Evolutionary conservation across 2,888 invertebrate genomes (phyloP).

Genomic region (Drosophila fulvimacula): DNA sequence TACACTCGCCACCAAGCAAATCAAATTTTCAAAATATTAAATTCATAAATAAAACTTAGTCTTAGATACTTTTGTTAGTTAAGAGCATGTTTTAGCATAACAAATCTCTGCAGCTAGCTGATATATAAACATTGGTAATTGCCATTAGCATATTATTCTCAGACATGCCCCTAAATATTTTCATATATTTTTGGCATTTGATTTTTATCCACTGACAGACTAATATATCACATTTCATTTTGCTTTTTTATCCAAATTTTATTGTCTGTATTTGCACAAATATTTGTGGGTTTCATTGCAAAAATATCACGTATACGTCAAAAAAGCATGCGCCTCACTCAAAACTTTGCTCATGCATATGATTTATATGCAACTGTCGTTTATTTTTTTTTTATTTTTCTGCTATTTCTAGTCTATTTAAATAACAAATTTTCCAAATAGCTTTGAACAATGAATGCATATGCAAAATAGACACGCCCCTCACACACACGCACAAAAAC

Average conservation of each 20-base stretch:
- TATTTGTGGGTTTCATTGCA: slow-evolving; percentile 18
- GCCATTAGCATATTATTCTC: not conserved
- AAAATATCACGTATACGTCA: slow-evolving; percentile 55
- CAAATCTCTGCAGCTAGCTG: not conserved
- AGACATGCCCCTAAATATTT: not conserved
- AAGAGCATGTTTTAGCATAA: not conserved
- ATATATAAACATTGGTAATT: not conserved
- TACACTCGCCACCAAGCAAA: slow-evolving; percentile 5
- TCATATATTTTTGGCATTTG: not conserved
- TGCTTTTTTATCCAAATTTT: slow-evolving; percentile 4
- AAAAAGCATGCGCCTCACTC: slow-evolving; percentile 18
- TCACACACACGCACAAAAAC: slow-evolving; percentile 10
- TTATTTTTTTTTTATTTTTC: not conserved
- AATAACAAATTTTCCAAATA: slow-evolving; percentile 67
- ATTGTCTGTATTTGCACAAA: slow-evolving; percentile 13
- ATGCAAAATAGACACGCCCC: slow-evolving; percentile 50
- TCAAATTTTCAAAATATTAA: slow-evolving; percentile 2
- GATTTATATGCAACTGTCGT: slow-evolving; percentile 58
- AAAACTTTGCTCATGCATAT: slow-evolving; percentile 40
- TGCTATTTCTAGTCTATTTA: slow-evolving; percentile 55
- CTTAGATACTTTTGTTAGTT: not conserved
- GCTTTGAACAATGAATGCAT: slow-evolving; percentile 59
- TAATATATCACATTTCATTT: slow-evolving; percentile 16
- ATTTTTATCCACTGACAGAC: not conserved
- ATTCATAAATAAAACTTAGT: not conserved